Percentiles rank a stretch among this genome's conserved stretches.
Conservation (phyloP, 2,113 vertebrate species). For the Rhinolophus sinicus region DNA sequence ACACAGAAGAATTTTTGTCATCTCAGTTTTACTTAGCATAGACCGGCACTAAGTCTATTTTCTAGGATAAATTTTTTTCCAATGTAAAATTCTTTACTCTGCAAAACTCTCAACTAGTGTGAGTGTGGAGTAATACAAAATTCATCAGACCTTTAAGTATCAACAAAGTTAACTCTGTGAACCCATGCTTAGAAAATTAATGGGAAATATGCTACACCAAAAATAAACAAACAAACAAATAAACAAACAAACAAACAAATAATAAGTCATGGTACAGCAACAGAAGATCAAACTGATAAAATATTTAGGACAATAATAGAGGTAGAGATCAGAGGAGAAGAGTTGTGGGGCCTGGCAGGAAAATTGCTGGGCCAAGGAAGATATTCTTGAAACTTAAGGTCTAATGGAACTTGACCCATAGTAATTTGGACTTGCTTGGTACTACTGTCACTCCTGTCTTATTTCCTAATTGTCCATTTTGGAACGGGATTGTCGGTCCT, state of each 20-base stretch:
- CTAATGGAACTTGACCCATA: background rate
- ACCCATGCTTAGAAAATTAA: background rate
- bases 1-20: background rate
- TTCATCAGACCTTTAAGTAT: background rate
- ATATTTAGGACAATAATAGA: background rate
- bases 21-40: background rate
- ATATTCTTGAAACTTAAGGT: background rate
- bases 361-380: background rate
- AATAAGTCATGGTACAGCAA: background rate
- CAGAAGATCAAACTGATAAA: background rate
- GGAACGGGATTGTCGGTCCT: background rate
- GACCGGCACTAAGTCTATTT: background rate
- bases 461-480: background rate
- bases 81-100: slow-evolving; percentile 13
- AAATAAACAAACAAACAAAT: background rate
- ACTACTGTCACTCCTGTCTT: background rate
- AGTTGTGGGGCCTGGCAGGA: background rate
- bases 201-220: background rate
- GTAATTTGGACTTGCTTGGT: background rate
- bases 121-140: background rate
- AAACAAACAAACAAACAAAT: background rate
- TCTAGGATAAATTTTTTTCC: background rate
- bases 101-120: background rate
- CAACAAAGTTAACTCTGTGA: background rate
- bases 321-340: background rate